phyloP scores from a whole-genome alignment of 2,797 vertebrate genomes.

The Australoheros facetus region DNA sequence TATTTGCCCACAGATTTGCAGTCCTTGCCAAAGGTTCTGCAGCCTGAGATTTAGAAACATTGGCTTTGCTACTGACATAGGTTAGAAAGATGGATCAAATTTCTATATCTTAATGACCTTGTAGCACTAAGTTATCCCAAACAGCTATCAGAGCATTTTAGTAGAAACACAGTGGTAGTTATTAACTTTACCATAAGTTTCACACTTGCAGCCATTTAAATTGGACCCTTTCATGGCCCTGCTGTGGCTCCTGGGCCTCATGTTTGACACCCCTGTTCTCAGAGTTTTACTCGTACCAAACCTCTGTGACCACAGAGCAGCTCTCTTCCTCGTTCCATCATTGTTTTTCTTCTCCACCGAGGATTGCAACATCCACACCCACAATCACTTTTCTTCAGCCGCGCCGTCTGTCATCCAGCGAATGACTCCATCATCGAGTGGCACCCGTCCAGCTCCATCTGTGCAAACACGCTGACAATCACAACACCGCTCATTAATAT shows the following conservation, averaged over 20 bases:
- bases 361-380: background rate
- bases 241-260: background rate
- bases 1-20: background rate
- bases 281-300: background rate
- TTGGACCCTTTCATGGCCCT: background rate
- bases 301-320: background rate
- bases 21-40: background rate
- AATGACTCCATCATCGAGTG: slow-evolving; percentile 26
- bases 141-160: background rate
- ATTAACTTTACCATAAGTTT: background rate
- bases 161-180: background rate
- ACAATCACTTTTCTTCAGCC: background rate
- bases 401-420: slow-evolving; percentile 15
- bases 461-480: slow-evolving; percentile 31
- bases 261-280: background rate
- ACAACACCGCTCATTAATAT: slow-evolving; percentile 15
- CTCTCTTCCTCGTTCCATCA: background rate
- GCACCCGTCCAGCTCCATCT: slow-evolving; percentile 47
- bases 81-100: background rate
- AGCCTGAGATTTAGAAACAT: too few relatives aligned
- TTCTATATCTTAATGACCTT: background rate
- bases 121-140: too few relatives aligned
- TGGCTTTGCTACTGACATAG: background rate
- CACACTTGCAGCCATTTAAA: background rate
- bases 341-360: background rate